Evolutionary conservation across 2,113 vertebrate species (phyloP).

Genomic region (Erythrolamprus reginae): DNA sequence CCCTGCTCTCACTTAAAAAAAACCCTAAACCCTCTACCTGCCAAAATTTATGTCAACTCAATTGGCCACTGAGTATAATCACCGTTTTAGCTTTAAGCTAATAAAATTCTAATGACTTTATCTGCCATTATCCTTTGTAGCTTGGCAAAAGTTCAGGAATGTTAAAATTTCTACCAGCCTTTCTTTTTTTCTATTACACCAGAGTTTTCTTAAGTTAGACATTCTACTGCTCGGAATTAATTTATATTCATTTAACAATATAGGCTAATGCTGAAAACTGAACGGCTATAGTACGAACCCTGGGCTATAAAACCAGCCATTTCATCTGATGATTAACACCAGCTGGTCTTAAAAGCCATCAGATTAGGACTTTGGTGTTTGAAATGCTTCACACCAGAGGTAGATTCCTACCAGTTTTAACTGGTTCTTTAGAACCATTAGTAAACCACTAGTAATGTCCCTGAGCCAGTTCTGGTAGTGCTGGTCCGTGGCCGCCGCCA

Average conservation of each 20-base stretch:
- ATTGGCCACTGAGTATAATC: constrained; percentile 28
- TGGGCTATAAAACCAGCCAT: background rate
- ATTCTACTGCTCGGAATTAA: constrained; percentile 16
- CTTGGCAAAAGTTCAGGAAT: constrained; percentile 45
- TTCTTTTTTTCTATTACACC: constrained; percentile 18
- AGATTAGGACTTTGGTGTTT: background rate
- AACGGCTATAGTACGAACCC: background rate
- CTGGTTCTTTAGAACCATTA: too few relatives aligned
- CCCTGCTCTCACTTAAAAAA: background rate
- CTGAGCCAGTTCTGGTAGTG: too few relatives aligned
- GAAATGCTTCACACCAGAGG: background rate
- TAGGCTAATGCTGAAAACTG: constrained; percentile 11
- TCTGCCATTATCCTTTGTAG: constrained; percentile 33
- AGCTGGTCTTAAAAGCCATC: background rate
- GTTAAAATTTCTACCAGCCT: constrained; percentile 34
- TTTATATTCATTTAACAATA: constrained; percentile 22
- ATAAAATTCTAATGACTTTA: constrained; percentile 52
- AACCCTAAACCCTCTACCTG: background rate
- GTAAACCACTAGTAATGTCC: too few relatives aligned
- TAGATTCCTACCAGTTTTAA: too few relatives aligned
- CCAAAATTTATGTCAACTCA: constrained; percentile 30
- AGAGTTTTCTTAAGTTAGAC: constrained; percentile 31
- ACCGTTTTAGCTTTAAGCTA: constrained; percentile 35
- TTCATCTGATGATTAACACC: background rate
- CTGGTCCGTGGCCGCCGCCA: too few relatives aligned